phyloP scores from a whole-genome alignment of 2,888 invertebrate species.

The Drosophila hawaiiensis region DNA sequence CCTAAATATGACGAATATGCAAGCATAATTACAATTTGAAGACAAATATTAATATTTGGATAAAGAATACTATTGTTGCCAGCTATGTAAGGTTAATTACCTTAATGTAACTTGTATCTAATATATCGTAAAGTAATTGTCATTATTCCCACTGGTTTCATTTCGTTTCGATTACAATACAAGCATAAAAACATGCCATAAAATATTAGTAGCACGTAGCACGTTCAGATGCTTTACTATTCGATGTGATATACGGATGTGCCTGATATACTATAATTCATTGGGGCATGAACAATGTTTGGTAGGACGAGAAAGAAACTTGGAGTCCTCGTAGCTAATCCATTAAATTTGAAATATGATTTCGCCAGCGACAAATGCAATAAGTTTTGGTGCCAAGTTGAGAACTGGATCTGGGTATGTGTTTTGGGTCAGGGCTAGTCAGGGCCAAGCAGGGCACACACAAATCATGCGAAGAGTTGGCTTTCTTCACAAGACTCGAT shows the following conservation, averaged over 20 bases:
- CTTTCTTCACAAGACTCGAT: slow-evolving; percentile 17
- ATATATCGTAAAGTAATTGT: not conserved
- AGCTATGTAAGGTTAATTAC: not conserved
- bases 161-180: slow-evolving; percentile 11
- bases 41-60: not conserved
- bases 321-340: slow-evolving; percentile 50
- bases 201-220: slow-evolving; percentile 18
- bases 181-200: slow-evolving; percentile 13
- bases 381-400: slow-evolving; percentile 41
- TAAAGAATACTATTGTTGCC: not conserved
- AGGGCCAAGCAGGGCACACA: slow-evolving; percentile 9
- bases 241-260: slow-evolving; percentile 22
- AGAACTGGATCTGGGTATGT: not conserved
- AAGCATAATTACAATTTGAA: not conserved
- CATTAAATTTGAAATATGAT: slow-evolving; percentile 72
- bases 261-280: slow-evolving; percentile 49
- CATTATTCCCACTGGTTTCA: not conserved
- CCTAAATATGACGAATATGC: not conserved
- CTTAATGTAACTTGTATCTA: not conserved
- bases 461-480: slow-evolving; percentile 40
- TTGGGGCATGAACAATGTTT: slow-evolving; percentile 39
- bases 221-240: slow-evolving; percentile 23
- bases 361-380: slow-evolving; percentile 41
- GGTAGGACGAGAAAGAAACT: slow-evolving; percentile 34
- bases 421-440: slow-evolving; percentile 4